These are phyloP conservation scores for Panurus biarmicus DNA, from an alignment of 2,113 vertebrate species.

Conservation along the genomic window DNA sequence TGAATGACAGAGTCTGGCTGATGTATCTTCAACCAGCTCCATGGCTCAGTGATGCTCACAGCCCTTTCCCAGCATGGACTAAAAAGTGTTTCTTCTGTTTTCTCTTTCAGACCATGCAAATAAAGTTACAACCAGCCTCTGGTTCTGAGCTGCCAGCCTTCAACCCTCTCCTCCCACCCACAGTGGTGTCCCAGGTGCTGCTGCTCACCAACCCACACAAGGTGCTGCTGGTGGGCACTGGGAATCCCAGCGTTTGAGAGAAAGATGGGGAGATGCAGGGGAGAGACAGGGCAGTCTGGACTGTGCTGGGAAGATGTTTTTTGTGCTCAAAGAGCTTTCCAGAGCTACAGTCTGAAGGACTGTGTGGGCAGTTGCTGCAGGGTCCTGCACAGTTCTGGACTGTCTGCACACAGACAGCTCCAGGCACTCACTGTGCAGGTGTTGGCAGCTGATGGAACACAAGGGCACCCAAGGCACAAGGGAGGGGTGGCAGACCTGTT, in stretches of 20 bases:
- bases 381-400: neutral
- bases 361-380: neutral
- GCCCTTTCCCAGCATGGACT: neutral
- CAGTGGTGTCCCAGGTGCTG: constrained; percentile 81
- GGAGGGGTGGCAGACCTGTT: neutral
- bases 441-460: neutral
- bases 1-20: neutral
- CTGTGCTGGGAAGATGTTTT: neutral
- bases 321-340: neutral
- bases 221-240: constrained; percentile 28
- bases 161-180: constrained; percentile 77
- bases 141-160: constrained; percentile 77
- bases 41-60: neutral
- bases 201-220: constrained; percentile 81
- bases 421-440: neutral
- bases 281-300: neutral
- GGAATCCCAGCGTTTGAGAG: no score
- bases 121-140: constrained; percentile 82
- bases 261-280: neutral
- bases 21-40: neutral
- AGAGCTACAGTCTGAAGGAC: neutral
- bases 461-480: neutral
- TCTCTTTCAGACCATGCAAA: constrained; percentile 72
- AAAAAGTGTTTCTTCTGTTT: neutral
- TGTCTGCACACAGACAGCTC: neutral